Base-by-base conservation (phyloP, 2,888 invertebrate genomes). In the Cryptus viduatorius region DNA sequence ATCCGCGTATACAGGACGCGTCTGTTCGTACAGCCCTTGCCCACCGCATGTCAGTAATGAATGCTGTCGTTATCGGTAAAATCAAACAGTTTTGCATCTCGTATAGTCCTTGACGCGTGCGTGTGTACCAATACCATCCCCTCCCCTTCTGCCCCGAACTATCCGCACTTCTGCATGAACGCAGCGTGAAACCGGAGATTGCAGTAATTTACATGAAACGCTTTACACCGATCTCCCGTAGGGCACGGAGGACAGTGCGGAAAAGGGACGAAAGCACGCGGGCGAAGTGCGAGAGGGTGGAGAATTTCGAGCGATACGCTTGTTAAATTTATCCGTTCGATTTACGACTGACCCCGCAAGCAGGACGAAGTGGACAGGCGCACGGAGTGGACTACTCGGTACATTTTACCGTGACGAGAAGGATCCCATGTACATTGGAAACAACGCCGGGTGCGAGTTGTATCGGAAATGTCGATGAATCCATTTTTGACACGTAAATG, bases 311-410 rank as follows among this genome's bases (percentile, higher is more conserved):
- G 37, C 37, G 37, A 37, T 37, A 29, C 10, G 29, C 59, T 53
- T 16, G 19, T 53, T 53, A 53, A 80, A 83, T 83, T 83, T 76
- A 72, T 83, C 79, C 68, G 73, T 72, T 76, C 79, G 79, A 80
- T 80, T 72, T 80, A 76, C 65, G 83, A 76, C 65, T 61, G 76
- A 72, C 3, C 46, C 67, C 59, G 61, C 71, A 19, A 65, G 56
- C 24, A 44, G 42, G 42, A 61, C 50, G 48, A 48, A 64, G 56
- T 37, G 29, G 65, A 79, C 76, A 76, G 73, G 31, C 59, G 5
- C 31, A 14, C 64, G 31, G 31, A 50, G 37, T 37, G 37, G 46
- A 48, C 19, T 61, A 29, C 12, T 61, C 61, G 29, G 37, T 14
- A 61, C 14, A 37, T 61, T 61, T 37, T 61, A 14, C 31, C 37